Evolutionary conservation across 2,888 invertebrate genomes (phyloP), one percentile per base, ranked within the genome.

Genomic region (Aquatica leii): DNA sequence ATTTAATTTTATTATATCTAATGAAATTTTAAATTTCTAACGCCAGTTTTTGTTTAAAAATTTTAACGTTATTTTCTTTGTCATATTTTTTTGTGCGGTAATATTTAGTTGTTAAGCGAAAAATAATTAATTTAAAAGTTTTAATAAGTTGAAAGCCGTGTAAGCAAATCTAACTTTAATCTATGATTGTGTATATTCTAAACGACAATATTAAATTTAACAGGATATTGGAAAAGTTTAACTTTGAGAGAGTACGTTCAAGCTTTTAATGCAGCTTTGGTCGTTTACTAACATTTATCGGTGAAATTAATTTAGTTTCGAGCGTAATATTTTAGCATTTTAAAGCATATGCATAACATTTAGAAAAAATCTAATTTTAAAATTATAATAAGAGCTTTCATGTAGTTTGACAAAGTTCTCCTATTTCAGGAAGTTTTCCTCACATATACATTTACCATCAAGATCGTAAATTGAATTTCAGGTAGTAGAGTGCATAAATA

Each of bases 151-250:
- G 2, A n/a, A 24, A 6, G 24, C 6, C 24, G 24, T 24, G 24
- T 24, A 24, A 24, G 24, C 24, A 24, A 24, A 24, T 2, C 24
- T 24, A 24, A 24, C 24, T 24, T 2, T 24, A 24, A 24, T 24
- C 24, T 24, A 6, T 24, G 24, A 24, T 24, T 24, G 24, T 24
- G 24, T 34, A 56, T 35, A 14, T 20, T 48, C 35, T 14, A 48
- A 31, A 34, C 37, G 40, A 31, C 58, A 40, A 50, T 58, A 58
- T 58, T 58, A 58, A 58, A 58, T 58, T 58, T 21, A 58, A 58
- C 58, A 58, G 58, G 58, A 58, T 58, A 58, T 58, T 58, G 58
- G 50, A 58, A 58, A 58, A 58, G 58, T 58, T 58, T 50, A 8
- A 49, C 37, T 49, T 58, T 21, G 58, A 37, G 58, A 58, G 46